Evolutionary conservation across 2,797 vertebrate species (phyloP).

Genomic region (Pseudocheirus occidentalis): DNA sequence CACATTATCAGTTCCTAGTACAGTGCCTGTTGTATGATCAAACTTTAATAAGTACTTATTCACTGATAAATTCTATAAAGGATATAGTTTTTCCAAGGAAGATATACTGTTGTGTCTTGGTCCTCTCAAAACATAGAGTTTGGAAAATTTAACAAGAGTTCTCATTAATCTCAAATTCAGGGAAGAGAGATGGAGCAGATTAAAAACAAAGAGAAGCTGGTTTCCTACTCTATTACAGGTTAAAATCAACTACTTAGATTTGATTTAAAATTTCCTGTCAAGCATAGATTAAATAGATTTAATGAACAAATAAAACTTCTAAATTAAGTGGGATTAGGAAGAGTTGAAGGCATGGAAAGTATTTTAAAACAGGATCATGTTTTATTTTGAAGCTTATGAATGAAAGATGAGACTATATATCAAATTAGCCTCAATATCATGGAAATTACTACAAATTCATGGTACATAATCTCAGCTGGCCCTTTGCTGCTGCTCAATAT

Average conservation of each 20-base stretch:
- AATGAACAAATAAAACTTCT: not conserved
- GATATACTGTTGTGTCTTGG: not conserved
- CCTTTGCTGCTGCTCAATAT: too few relatives aligned
- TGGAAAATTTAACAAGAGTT: not conserved
- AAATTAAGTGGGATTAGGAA: conserved; percentile 10
- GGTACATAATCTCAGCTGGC: too few relatives aligned
- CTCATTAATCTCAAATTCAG: not conserved
- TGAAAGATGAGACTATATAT: too few relatives aligned
- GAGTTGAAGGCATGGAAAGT: not conserved
- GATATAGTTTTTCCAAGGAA: not conserved
- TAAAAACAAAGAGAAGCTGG: not conserved
- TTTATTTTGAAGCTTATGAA: conserved; percentile 19
- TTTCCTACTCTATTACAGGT: not conserved
- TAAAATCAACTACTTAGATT: not conserved
- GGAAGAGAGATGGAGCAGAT: not conserved
- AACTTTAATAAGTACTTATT: too few relatives aligned
- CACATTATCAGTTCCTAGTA: too few relatives aligned
- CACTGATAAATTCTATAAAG: too few relatives aligned
- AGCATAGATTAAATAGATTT: not conserved
- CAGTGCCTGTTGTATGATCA: too few relatives aligned
- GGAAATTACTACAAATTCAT: too few relatives aligned
- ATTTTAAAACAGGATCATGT: not conserved
- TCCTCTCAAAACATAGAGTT: not conserved
- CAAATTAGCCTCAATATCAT: too few relatives aligned
- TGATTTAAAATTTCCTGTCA: not conserved